Evolutionary conservation across 2,797 vertebrate species (phyloP), one percentile per base, ranked within the genome.

Genomic region (Erpetoichthys calabaricus): DNA sequence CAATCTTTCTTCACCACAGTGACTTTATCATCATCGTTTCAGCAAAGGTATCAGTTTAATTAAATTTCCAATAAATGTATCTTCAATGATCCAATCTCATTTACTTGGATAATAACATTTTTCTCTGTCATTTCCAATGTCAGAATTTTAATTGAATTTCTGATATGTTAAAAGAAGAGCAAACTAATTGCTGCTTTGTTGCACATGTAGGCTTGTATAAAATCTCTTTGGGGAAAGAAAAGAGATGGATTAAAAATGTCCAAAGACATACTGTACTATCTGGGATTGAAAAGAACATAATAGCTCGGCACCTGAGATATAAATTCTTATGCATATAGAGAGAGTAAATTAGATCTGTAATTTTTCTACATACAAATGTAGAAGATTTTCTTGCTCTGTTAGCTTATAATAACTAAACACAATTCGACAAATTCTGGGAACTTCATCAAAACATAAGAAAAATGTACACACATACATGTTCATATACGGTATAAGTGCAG

Each of bases 271-370:
- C 7, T 9, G 4, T 46, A 49, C 51, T 42, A 49, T 4, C 42
- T 43, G 41, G 43, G 25, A 43, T 57, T 62, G 58, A 69, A 73
- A 62, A 44, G 61, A 67, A 58, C 59, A 63, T 62, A 43, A 53
- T 54, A 63, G 62, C 65, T 67, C 68, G 65, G 60, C 44, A 3
- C 46, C 42, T 47, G 6, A 4, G 44, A 47, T 47, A 42, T 42
- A 57, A 57, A 42, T 9, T 45, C 10, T 10, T 51, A 8, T 10
- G 25, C 25, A 25, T 25, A 25, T 25, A 25, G 25, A 25, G 25
- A 25, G 25, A 25, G 25, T 25, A 25, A 25, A 25, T 25, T 25
- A 25, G 25, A 25, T 25, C 25, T 25, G 25, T 25, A 25, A 25
- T 25, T 25, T 25, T 25, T 25, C 25, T 25, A 25, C 25, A 25